Base-by-base conservation (phyloP, 2,888 invertebrate genomes). In the Megaustenia siamemsis region DNA sequence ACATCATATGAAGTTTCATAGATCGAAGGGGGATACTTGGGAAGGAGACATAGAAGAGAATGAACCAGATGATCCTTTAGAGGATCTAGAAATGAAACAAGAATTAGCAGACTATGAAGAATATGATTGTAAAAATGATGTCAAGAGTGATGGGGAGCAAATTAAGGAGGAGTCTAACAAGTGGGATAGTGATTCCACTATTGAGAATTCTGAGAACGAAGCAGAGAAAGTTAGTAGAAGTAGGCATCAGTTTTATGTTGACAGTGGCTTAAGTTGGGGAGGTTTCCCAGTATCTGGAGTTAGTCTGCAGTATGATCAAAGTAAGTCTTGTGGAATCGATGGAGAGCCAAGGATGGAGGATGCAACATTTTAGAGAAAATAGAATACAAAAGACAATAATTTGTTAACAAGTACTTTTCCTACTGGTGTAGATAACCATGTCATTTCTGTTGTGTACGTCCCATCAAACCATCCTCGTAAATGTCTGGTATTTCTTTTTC, bases 1-100 rank as follows among this genome's bases (percentile, higher is more conserved):
- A 1, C 83, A 83, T 24, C 83, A 83, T 77, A 40, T 38, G 35
- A 66, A n/a, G 21, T 38, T 32, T 24, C 83, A 83, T 45, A 32
- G 68, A 38, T 4, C 1, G 15, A 77, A 53, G 28, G 83, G 83
- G 18, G 83, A 83, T 2, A 40, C 15, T 21, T 83, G 77, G 76
- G 83, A 83, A 18, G 83, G 77, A 43, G n/a, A 28, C 8, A 28
- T 71, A 24, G 78, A 66, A 43, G 71, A 56, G 8, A 78, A 32
- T 24, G 79, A 63, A 24, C 38, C 43, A 75, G 71, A 60, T 21
- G 28, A 2, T 12, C 45, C 56, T 56, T 24, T 18, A 12, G 66
- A 66, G 15, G 45, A 43, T 12, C 38, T 53, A 38, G 69, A 38
- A 18, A 56, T 69, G 15, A 78, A 78, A 15, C 60, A 71, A 45